These are phyloP conservation scores for Rana temporaria DNA, from an alignment of 2,113 vertebrate genomes.

Conservation along the genomic window DNA sequence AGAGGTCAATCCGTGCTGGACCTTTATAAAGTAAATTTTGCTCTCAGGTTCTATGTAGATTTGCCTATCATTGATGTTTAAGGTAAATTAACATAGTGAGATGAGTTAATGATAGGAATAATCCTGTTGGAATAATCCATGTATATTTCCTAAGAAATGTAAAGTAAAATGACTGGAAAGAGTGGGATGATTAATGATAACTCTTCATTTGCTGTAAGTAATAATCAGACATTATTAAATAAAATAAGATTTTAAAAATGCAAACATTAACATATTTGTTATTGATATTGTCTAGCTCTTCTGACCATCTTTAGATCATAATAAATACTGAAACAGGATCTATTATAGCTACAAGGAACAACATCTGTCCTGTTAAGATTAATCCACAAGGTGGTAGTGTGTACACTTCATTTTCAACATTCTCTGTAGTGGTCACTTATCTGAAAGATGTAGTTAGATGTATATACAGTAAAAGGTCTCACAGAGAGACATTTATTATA, in stretches of 20 bases:
- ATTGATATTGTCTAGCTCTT: background rate
- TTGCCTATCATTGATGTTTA: constrained; percentile 15
- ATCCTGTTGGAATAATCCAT: constrained; percentile 17
- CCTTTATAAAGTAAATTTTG: constrained; percentile 11
- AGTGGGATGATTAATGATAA: background rate
- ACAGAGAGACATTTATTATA: constrained; percentile 45
- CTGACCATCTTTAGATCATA: background rate
- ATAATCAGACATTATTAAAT: too few species aligned
- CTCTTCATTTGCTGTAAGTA: background rate
- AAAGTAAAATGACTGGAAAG: background rate
- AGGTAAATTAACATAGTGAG: constrained; percentile 19
- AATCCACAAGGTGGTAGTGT: constrained; percentile 77
- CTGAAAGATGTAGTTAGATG: constrained; percentile 38
- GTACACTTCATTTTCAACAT: constrained; percentile 63
- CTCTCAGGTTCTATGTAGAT: constrained; percentile 13
- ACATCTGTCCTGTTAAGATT: constrained; percentile 60
- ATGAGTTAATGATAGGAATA: constrained; percentile 13
- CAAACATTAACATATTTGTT: too few species aligned
- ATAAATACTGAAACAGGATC: constrained; percentile 1
- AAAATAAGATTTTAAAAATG: too few species aligned
- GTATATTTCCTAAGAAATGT: constrained; percentile 6
- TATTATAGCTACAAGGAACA: constrained; percentile 41
- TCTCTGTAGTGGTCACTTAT: constrained; percentile 49
- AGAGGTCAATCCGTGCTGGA: constrained; percentile 35
- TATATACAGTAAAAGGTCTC: constrained; percentile 46